Evolutionary conservation across 2,113 vertebrate genomes (phyloP), one percentile per base, ranked within the genome.

Genomic region (Zosterops hypoxanthus): DNA sequence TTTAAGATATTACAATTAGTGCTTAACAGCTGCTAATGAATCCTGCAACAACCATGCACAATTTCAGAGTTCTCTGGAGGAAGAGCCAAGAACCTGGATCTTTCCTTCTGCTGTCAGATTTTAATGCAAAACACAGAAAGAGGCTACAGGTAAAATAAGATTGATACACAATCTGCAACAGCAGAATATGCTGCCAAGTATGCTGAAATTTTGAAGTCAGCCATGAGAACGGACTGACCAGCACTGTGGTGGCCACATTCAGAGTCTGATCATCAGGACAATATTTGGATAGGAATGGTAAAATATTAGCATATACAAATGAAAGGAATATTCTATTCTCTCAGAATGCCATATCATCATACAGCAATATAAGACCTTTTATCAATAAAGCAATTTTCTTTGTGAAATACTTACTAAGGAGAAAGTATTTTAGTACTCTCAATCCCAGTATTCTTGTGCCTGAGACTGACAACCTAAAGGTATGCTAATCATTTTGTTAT

Each of bases 291-390:
- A n/a, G 20, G 19, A 68, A 55, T 7, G 1, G 31, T 25, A 53
- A 66, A 82, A 19, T 44, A 55, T 29, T 61, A 66, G 12, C 33
- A 41, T 18, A 31, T 21, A 14, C 8, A 68, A 82, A 23, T 66
- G 3, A 7, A 78, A 82, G 4, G 2, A n/a, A 46, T 41, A 46
- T 14, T 46, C 18, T 39, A 7, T n/a, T 70, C 12, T 21, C 47
- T 78, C 53, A 26, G n/a, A 64, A 26, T n/a, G 15, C 14, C 9
- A 15, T 11, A 23, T 0, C 0, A 47, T 31, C 16, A 46, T n/a
- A 33, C n/a, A 83, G 28, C 14, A 44, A 23, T 28, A 8, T 8
- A n/a, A n/a, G 19, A 44, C 11, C 8, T 11, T n/a, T 64, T 44
- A 29, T 13, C 2, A 14, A 42, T n/a, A 78, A n/a, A 34, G 36